Evolutionary conservation across 2,113 vertebrate genomes (phyloP).

Genomic region (Spheniscus mendiculus): DNA sequence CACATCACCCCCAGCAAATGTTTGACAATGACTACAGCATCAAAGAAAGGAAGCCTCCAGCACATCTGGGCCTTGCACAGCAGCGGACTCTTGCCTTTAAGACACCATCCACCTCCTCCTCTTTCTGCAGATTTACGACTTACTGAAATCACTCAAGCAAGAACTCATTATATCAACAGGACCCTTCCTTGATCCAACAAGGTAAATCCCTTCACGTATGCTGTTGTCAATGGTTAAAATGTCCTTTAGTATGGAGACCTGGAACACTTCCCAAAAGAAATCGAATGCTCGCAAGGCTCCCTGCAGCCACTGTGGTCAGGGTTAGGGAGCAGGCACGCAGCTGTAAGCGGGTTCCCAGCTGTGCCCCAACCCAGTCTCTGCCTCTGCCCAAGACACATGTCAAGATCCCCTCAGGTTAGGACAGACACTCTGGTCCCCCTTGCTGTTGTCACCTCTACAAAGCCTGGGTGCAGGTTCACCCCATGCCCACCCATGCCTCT

Average conservation of each 20-base stretch:
- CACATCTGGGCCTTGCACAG: not conserved
- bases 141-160: not conserved
- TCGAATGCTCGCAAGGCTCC: not conserved
- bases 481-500: rapidly evolving
- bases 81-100: not conserved
- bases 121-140: not conserved
- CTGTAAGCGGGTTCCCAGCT: not conserved
- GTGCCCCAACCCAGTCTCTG: not conserved
- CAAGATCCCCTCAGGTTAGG: not conserved
- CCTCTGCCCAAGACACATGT: not conserved
- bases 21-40: not conserved
- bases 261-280: not conserved
- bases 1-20: not conserved
- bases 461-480: not conserved
- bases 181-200: not conserved
- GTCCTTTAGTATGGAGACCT: not conserved
- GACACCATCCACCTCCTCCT: not conserved
- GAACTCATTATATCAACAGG: not conserved
- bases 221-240: not conserved
- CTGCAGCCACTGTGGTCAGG: rapidly evolving
- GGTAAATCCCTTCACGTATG: not conserved
- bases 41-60: not conserved
- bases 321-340: not conserved
- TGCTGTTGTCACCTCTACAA: not conserved
- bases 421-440: not conserved